phyloP scores from a whole-genome alignment of 2,113 vertebrate species.

The Chaenocephalus aceratus region DNA sequence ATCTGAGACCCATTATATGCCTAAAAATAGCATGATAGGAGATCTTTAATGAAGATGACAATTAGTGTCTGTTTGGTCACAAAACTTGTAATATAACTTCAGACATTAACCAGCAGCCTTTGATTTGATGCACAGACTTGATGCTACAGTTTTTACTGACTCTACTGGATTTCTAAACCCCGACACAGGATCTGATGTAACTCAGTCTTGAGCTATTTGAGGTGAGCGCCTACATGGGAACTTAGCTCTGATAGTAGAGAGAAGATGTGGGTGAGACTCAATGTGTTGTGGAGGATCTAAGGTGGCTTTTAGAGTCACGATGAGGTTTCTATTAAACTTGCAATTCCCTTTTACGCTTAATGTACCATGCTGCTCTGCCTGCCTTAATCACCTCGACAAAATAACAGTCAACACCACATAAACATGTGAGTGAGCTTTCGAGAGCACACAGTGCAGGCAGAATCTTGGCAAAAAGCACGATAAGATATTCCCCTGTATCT shows the following conservation, averaged over 20 bases:
- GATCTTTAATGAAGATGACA: too few relatives aligned
- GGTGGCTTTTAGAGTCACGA: conserved; percentile 19
- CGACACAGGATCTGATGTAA: conserved; percentile 43
- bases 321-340: conserved; percentile 8
- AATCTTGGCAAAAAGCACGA: neutral
- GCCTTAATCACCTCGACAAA: neutral
- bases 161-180: conserved; percentile 9
- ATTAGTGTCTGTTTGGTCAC: too few relatives aligned
- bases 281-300: neutral
- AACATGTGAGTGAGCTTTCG: neutral
- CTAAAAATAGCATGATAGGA: too few relatives aligned
- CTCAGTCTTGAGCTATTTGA: conserved; percentile 52
- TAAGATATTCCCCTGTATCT: neutral
- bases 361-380: neutral
- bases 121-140: neutral
- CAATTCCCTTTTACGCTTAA: neutral
- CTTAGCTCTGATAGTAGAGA: conserved; percentile 34
- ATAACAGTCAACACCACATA: too few relatives aligned
- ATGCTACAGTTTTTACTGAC: neutral
- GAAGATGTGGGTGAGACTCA: conserved; percentile 44
- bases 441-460: neutral
- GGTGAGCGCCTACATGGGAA: conserved; percentile 53
- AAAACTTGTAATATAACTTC: too few relatives aligned
- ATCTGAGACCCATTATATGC: too few relatives aligned
- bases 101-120: neutral